Percentiles rank a stretch among this genome's conserved stretches.
Evolutionary conservation across 1,140 invertebrate species (phyloP).

Genomic region (Cylas formicarius): DNA sequence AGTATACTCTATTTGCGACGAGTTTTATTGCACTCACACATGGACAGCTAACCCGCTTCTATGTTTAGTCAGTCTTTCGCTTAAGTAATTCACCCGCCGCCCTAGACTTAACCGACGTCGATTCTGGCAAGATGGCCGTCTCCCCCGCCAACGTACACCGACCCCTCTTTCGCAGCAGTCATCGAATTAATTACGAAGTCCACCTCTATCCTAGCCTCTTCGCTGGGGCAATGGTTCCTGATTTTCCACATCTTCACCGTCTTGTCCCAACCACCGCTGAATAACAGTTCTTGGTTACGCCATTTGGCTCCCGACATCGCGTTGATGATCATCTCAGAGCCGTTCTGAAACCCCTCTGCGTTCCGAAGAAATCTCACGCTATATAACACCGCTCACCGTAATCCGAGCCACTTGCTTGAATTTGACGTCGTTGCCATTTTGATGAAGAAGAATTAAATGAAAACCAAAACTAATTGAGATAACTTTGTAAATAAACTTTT

Average conservation of each 20-base stretch:
- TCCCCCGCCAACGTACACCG: constrained; percentile 41
- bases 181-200: constrained; percentile 42
- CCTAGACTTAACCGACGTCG: constrained; percentile 28
- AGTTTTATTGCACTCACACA: too few relatives aligned
- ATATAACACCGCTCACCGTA: constrained; percentile 6
- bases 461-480: too few relatives aligned
- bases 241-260: constrained; percentile 44
- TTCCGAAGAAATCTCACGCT: constrained; percentile 1
- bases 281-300: constrained; percentile 36
- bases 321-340: constrained; percentile 45
- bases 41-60: too few relatives aligned
- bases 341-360: constrained; percentile 26
- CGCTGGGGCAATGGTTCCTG: constrained; percentile 25
- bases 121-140: constrained; percentile 41
- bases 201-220: constrained; percentile 26
- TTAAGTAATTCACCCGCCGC: too few relatives aligned
- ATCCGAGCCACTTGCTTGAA: constrained; percentile 18
- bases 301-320: constrained; percentile 32
- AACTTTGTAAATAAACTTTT: too few relatives aligned
- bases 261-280: constrained; percentile 45
- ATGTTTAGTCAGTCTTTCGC: too few relatives aligned
- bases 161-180: constrained; percentile 32
- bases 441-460: constrained; percentile 37
- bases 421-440: constrained; percentile 26
- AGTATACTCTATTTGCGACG: too few relatives aligned